These are phyloP conservation scores for Procambarus clarkii DNA, from an alignment of 1,140 invertebrate species.

Conservation along the genomic window DNA sequence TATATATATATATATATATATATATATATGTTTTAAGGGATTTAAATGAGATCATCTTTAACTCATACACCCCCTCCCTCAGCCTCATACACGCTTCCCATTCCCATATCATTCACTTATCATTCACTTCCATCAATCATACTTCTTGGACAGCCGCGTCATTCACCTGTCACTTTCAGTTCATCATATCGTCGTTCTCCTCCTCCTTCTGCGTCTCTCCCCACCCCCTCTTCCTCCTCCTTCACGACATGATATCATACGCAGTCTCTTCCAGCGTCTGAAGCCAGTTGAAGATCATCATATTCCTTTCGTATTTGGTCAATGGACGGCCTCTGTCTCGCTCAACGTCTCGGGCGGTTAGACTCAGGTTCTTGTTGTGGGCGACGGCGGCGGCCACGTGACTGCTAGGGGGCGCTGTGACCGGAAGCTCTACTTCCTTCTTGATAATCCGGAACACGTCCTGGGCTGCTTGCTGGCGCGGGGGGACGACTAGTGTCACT, in stretches of 20 bases:
- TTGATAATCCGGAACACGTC: conserved; percentile 63
- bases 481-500: conserved; percentile 55
- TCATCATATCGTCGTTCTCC: background rate
- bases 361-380: conserved; percentile 71
- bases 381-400: conserved; percentile 33
- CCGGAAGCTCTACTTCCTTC: conserved; percentile 55
- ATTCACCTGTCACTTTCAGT: background rate
- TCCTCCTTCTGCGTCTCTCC: conserved; percentile 24
- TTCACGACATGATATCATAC: conserved; percentile 75
- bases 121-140: background rate
- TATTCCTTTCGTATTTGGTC: conserved; percentile 91
- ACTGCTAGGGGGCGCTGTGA: conserved; percentile 73
- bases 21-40: background rate
- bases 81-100: background rate
- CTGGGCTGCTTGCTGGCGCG: conserved; percentile 49
- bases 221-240: conserved; percentile 65
- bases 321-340: conserved; percentile 87
- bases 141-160: background rate
- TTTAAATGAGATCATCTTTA: background rate
- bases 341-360: conserved; percentile 85
- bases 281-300: conserved; percentile 95
- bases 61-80: background rate
- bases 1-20: background rate
- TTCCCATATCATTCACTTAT: background rate
- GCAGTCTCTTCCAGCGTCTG: conserved; percentile 86